Percentiles rank a stretch among this genome's conserved stretches.
These are phyloP conservation scores for Trachymyrmex septentrionalis DNA, from an alignment of 1,140 invertebrate genomes.

Conservation along the genomic window DNA sequence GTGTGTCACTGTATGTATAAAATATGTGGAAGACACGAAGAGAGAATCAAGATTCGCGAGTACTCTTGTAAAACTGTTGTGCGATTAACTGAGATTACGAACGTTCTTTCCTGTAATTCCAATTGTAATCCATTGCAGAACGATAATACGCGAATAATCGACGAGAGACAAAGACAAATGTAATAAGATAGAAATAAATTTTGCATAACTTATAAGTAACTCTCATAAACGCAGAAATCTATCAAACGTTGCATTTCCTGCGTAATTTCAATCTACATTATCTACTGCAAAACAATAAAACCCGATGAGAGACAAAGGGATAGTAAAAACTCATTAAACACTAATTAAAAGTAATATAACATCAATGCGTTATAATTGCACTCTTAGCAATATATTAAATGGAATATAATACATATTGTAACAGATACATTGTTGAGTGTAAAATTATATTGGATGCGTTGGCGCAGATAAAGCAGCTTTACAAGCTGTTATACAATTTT, in stretches of 20 bases:
- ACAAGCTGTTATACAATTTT: too few species aligned
- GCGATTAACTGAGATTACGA: constrained; percentile 14
- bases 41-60: not conserved
- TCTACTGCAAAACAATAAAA: not conserved
- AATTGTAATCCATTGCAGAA: not conserved
- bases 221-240: not conserved
- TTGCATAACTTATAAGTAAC: not conserved
- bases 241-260: not conserved
- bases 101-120: not conserved
- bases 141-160: constrained; percentile 5
- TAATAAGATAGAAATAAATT: not conserved
- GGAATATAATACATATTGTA: too few species aligned
- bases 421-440: too few species aligned
- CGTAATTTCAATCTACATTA: not conserved
- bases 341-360: too few species aligned
- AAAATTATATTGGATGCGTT: too few species aligned
- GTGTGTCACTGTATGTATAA: not conserved
- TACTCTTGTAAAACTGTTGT: not conserved
- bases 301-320: not conserved
- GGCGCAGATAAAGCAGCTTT: too few species aligned
- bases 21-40: not conserved
- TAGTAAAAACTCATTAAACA: too few species aligned
- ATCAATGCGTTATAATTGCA: too few species aligned
- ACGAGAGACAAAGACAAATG: not conserved
- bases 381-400: too few species aligned